These are phyloP conservation scores for Periparus ater DNA, from an alignment of 2,797 vertebrate species.

Conservation along the genomic window DNA sequence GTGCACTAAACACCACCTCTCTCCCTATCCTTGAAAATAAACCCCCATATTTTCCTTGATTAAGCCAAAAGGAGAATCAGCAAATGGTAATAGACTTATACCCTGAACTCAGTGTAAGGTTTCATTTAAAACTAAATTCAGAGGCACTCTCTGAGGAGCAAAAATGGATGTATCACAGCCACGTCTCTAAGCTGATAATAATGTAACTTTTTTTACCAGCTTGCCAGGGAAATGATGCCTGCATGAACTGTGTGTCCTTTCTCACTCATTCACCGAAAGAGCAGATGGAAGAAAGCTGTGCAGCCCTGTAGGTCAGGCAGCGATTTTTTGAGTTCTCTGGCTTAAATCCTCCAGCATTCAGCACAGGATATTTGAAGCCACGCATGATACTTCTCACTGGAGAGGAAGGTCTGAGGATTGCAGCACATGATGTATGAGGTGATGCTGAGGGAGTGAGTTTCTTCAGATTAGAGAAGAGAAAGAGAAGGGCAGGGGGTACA, in stretches of 20 bases:
- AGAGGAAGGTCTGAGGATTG: neutral
- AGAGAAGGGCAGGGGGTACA: neutral
- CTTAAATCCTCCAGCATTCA: neutral
- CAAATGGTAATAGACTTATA: neutral
- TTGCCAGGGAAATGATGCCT: neutral
- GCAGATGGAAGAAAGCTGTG: accelerated
- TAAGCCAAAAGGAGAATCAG: neutral
- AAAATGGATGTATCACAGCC: neutral
- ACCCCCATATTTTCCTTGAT: neutral
- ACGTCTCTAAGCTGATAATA: neutral
- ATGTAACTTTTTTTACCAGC: neutral
- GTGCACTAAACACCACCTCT: accelerated
- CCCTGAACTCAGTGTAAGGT: neutral
- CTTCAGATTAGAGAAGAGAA: neutral
- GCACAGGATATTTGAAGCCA: neutral
- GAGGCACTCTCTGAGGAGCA: neutral
- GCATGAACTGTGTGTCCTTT: neutral
- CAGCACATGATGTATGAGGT: neutral
- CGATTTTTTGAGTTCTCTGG: neutral
- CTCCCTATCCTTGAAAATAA: neutral
- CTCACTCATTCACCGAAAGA: neutral
- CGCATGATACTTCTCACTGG: neutral
- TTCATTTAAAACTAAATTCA: neutral
- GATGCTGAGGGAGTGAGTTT: neutral
- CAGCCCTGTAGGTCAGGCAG: neutral